Evolutionary conservation across 2,888 invertebrate species (phyloP).

Genomic region (Drosophila mercatorum): DNA sequence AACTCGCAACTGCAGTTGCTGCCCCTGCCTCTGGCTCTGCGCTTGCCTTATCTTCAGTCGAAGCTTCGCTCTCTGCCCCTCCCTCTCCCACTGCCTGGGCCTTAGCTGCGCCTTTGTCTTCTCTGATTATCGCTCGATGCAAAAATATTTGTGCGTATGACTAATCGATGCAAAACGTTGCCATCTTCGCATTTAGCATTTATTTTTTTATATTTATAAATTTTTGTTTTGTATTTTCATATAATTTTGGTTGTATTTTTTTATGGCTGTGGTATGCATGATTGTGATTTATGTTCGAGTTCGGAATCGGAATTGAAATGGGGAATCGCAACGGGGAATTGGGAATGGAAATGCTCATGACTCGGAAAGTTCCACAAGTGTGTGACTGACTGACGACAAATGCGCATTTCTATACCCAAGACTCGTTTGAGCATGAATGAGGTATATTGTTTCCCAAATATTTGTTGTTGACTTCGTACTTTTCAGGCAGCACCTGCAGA

Average conservation of each 20-base stretch:
- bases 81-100: not conserved
- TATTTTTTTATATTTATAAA: constrained; percentile 7
- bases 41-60: not conserved
- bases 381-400: constrained; percentile 39
- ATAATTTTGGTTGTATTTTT: constrained; percentile 19
- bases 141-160: constrained; percentile 73
- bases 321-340: constrained; percentile 20
- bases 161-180: constrained; percentile 54
- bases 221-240: constrained; percentile 24
- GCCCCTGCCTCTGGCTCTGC: not conserved
- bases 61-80: not conserved
- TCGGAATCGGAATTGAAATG: constrained; percentile 21
- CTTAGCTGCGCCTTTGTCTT: constrained; percentile 43
- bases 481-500: not conserved
- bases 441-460: not conserved
- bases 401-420: constrained; percentile 14
- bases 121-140: constrained; percentile 54
- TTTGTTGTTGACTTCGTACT: no score
- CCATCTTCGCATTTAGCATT: constrained; percentile 33
- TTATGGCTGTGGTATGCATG: constrained; percentile 43
- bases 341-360: constrained; percentile 30
- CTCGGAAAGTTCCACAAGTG: constrained; percentile 32
- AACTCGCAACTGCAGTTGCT: constrained; percentile 27
- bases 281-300: constrained; percentile 60
- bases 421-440: no score